Evolutionary conservation across 2,888 invertebrate genomes (phyloP), one percentile per base, ranked within the genome.

Genomic region (Volucella bombylans): DNA sequence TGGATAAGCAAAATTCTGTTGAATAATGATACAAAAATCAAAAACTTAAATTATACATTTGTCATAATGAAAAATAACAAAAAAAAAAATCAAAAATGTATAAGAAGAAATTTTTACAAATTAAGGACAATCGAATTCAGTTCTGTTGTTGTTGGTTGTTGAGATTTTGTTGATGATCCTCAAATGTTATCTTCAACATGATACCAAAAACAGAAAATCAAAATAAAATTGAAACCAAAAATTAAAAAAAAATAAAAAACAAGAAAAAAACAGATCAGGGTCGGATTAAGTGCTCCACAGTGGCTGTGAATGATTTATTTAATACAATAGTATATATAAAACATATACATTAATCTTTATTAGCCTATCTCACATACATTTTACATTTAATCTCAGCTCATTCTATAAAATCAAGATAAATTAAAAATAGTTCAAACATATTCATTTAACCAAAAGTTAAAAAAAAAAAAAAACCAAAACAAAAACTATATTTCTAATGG

Each of bases 71-170:
- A 43, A 38, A 47, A 23, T 14, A 69, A 55, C 43, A 57, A 50
- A 76, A 74, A 59, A 41, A 47, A 47, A 18, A 81, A 73, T 64
- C 57, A 50, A 31, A 31, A 31, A 31, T 31, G 4, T 31, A 31
- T 31, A 31, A 31, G 4, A 31, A 4, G 31, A 65, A 18, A 54
- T n/a, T 71, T 62, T 57, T 77, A 64, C 54, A 59, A 83, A 68
- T 77, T 61, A 69, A 61, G 79, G 72, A 67, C n/a, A 68, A 41
- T 38, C 39, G 82, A 79, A 87, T 88, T 88, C 88, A 88, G 88
- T 88, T 88, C 88, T 87, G 87, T 88, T 88, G 87, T 88, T 88
- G 87, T 86, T 87, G 87, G 82, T 87, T 87, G 88, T 87, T 88
- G 88, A 71, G 73, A 88, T 87, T 87, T 88, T 87, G 88, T 87